Evolutionary conservation across 2,113 vertebrate species (phyloP).

Genomic region (Nibea albiflora): DNA sequence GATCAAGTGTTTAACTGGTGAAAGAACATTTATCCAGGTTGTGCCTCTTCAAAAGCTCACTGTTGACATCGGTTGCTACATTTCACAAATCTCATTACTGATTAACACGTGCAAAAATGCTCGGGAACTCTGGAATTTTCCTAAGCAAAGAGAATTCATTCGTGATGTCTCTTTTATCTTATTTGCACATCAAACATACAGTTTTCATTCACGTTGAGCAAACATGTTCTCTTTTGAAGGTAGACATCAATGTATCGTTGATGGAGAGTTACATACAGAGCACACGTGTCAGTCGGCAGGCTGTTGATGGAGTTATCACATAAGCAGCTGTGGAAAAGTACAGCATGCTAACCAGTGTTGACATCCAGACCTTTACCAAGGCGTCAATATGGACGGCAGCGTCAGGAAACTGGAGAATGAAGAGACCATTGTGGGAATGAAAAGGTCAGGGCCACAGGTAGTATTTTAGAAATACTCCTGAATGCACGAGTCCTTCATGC

Average conservation of each 20-base stretch:
- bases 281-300: conserved; percentile 1
- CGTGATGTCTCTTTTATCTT: conserved; percentile 38
- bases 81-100: conserved; percentile 67
- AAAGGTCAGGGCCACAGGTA: neutral
- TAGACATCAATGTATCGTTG: conserved; percentile 13
- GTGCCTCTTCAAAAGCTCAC: conserved; percentile 13
- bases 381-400: neutral
- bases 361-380: neutral
- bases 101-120: conserved; percentile 70
- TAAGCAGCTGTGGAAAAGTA: conserved; percentile 60
- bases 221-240: conserved; percentile 50
- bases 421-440: neutral
- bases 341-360: neutral
- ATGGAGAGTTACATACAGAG: neutral
- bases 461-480: neutral
- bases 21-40: conserved; percentile 13
- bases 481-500: neutral
- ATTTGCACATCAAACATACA: conserved; percentile 46
- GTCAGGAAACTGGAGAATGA: neutral
- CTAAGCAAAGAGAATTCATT: conserved; percentile 51
- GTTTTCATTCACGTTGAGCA: conserved; percentile 49
- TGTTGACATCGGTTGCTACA: conserved; percentile 36
- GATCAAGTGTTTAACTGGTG: conserved; percentile 16
- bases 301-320: neutral
- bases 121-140: conserved; percentile 48